These are phyloP conservation scores for Enteromius afrohamiltoni DNA, from an alignment of 2,797 vertebrate genomes.

Conservation along the genomic window DNA sequence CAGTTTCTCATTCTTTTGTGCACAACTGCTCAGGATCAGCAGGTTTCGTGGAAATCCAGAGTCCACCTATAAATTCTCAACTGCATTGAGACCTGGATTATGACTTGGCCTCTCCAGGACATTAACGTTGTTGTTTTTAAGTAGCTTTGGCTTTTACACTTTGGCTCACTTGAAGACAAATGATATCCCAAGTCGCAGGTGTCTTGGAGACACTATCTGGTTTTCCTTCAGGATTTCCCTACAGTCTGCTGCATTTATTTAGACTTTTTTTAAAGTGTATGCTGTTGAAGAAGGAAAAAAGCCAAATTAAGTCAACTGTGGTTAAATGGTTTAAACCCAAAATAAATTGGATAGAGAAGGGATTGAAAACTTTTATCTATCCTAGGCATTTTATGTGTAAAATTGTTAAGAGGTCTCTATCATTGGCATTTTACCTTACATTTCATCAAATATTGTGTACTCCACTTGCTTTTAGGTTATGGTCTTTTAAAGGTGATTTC, in stretches of 20 bases:
- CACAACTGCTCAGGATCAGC: neutral
- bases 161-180: neutral
- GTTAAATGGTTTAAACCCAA: neutral
- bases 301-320: neutral
- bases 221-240: neutral
- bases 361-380: neutral
- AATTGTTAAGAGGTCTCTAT: neutral
- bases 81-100: conserved; percentile 13
- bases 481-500: conserved; percentile 41
- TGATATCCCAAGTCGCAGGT: neutral
- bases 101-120: neutral
- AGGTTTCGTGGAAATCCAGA: neutral
- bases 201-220: conserved; percentile 8
- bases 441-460: conserved; percentile 1
- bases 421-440: conserved; percentile 9
- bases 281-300: neutral
- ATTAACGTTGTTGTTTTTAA: conserved; percentile 22
- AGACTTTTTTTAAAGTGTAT: neutral
- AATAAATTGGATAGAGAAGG: neutral
- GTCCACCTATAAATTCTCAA: conserved; percentile 1
- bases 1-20: conserved; percentile 4
- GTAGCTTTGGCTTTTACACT: conserved; percentile 9
- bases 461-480: neutral
- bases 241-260: neutral
- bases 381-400: neutral